Conservation (phyloP, 2,113 vertebrate genomes). For the Bufo gargarizans region DNA sequence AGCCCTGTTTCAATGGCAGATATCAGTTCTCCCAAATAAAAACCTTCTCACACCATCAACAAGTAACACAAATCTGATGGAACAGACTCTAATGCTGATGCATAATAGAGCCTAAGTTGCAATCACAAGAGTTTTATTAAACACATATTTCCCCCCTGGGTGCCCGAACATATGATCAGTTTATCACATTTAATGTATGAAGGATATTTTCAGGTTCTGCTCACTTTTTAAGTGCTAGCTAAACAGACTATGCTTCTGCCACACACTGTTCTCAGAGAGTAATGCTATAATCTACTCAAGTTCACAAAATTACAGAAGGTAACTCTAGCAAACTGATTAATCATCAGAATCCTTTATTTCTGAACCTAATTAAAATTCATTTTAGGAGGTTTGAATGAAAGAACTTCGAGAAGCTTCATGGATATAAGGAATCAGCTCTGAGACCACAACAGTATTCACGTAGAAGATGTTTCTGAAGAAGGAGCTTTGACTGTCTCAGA, state of each 20-base stretch:
- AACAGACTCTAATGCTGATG: too few species aligned
- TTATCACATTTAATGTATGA: too few species aligned
- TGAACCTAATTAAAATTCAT: neutral
- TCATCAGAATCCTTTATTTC: conserved; percentile 9
- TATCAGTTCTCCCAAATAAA: too few species aligned
- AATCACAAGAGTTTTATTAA: too few species aligned
- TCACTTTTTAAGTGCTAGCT: too few species aligned
- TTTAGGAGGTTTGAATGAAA: conserved; percentile 38
- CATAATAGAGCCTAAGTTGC: too few species aligned
- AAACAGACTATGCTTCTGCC: neutral
- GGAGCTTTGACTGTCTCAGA: conserved; percentile 38
- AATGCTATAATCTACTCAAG: neutral
- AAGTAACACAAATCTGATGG: too few species aligned
- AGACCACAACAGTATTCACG: conserved; percentile 41
- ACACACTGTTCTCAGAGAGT: neutral
- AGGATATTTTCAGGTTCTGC: too few species aligned
- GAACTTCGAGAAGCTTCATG: conserved; percentile 15
- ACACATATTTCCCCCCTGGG: too few species aligned
- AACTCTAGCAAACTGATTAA: conserved; percentile 28
- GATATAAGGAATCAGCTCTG: conserved; percentile 44
- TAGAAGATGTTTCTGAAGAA: conserved; percentile 37
- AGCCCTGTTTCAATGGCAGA: too few species aligned
- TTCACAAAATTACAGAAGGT: neutral
- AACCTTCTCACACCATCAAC: too few species aligned
- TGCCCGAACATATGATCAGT: too few species aligned